Base-by-base conservation (phyloP, 2,113 vertebrate genomes). In the Isurus oxyrinchus region DNA sequence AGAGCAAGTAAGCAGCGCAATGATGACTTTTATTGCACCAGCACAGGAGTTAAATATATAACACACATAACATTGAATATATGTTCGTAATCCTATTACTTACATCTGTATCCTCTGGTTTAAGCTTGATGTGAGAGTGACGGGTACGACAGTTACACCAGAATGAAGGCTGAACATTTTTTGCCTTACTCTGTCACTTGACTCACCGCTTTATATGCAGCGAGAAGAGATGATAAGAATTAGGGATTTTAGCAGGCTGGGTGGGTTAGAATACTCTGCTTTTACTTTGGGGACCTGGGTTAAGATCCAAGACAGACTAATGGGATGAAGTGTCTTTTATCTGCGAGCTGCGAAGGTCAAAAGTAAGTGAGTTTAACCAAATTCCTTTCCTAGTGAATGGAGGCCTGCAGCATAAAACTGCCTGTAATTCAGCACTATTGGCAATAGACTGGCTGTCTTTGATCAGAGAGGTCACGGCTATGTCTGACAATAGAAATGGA, bases 11-110 rank as follows among this genome's bases (percentile, higher is more conserved):
- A 95, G 66, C 94, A 72, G 66, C 55, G 94, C 53, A 66, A 72
- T 67, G 66, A 67, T 95, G 67, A 67, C 94, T 69, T 55, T 95
- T 72, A 95, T 72, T 95, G 49, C 94, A 72, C 11, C 14, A 53
- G 49, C 40, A 10, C 49, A 35, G 66, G 66, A 95, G 94, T 76
- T 53, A 69, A 95, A 95, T 95, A 95, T 95, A 69, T 95, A 95
- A 95, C 66, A 16, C 94, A 94, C 59, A 94, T 94, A 94, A 94
- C 90, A 66, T 55, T 95, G 94, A 95, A 95, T 95, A 95, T 55
- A 95, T 76, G 67, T 72, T 76, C 53, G 49, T n/a, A 95, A 95
- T 95, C 44, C 90, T 94, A 94, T 94, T 94, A 94, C 94, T 95
- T 95, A 72, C 94, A 95, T 76, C 67, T 95, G 67, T 95, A 76